phyloP scores from a whole-genome alignment of 2,888 invertebrate genomes.

The Drosophila anomelani region DNA sequence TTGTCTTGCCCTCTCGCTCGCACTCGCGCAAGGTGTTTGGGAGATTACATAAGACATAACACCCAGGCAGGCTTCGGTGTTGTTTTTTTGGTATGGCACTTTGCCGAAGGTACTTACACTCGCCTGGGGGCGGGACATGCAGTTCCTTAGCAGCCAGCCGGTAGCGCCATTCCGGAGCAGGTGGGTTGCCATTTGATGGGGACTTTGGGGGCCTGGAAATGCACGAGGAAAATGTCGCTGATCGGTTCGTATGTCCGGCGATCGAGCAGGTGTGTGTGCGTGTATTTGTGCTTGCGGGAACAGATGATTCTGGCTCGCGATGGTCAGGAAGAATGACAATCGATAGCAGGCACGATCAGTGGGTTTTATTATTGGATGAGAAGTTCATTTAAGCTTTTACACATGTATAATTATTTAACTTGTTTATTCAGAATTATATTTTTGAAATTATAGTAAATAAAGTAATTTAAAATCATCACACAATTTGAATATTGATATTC shows the following conservation, averaged over 20 bases:
- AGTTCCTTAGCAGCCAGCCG: constrained; percentile 66
- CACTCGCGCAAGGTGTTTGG: constrained; percentile 38
- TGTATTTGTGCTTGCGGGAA: constrained; percentile 9
- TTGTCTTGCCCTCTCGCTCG: constrained; percentile 42
- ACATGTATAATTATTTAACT: neutral
- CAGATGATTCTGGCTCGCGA: constrained; percentile 29
- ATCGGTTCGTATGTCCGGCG: constrained; percentile 24
- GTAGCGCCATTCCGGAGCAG: constrained; percentile 72
- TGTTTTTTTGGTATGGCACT: constrained; percentile 12
- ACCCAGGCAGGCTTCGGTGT: constrained; percentile 6
- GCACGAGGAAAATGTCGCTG: constrained; percentile 10
- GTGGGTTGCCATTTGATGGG: constrained; percentile 73
- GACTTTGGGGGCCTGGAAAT: constrained; percentile 26
- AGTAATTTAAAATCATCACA: too few relatives aligned
- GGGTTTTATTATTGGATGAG: accelerated
- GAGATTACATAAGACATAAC: constrained; percentile 59
- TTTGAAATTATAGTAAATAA: too few relatives aligned
- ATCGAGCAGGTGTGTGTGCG: constrained; percentile 29
- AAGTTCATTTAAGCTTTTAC: neutral
- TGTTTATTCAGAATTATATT: neutral
- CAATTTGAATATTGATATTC: too few relatives aligned
- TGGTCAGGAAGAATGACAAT: neutral
- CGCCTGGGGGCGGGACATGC: constrained; percentile 58
- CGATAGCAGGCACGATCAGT: constrained; percentile 21
- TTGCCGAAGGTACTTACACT: constrained; percentile 15